Evolutionary conservation across 2,888 invertebrate genomes (phyloP).

Genomic region (Blastobasis adustella): DNA sequence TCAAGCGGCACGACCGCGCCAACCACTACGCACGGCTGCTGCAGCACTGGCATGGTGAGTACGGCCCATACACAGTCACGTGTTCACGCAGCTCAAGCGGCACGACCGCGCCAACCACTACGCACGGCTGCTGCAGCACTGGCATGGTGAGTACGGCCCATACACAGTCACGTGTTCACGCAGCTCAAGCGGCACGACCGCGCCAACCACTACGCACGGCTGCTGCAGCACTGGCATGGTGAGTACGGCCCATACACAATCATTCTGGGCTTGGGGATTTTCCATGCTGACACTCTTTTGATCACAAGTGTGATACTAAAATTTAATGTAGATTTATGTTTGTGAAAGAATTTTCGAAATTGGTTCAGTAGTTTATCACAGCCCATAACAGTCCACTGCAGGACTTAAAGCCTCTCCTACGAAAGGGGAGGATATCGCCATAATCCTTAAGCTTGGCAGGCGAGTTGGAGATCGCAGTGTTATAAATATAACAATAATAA

Average conservation of each 20-base stretch:
- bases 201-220: slow-evolving; percentile 55
- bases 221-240: slow-evolving; percentile 58
- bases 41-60: slow-evolving; percentile 48
- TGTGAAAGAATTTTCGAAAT: no score
- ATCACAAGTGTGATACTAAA: no score
- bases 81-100: slow-evolving; percentile 81
- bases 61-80: slow-evolving; percentile 52
- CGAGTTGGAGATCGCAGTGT: no score
- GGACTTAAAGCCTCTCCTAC: no score
- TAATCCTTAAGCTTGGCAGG: no score
- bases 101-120: slow-evolving; percentile 62
- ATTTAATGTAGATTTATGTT: no score
- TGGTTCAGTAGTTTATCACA: no score
- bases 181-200: slow-evolving; percentile 72
- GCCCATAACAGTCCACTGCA: no score
- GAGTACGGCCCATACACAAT: background rate
- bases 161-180: slow-evolving; percentile 80
- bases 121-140: slow-evolving; percentile 55
- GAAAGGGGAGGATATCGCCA: no score
- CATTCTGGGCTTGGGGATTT: background rate
- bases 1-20: slow-evolving; percentile 67
- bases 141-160: slow-evolving; percentile 28
- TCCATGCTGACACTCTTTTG: no score
- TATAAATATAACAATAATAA: no score
- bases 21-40: slow-evolving; percentile 56